Percentiles rank a stretch among this genome's conserved stretches.
Conservation (phyloP, 2,888 invertebrate species). For the Cacoxenus indagator region DNA sequence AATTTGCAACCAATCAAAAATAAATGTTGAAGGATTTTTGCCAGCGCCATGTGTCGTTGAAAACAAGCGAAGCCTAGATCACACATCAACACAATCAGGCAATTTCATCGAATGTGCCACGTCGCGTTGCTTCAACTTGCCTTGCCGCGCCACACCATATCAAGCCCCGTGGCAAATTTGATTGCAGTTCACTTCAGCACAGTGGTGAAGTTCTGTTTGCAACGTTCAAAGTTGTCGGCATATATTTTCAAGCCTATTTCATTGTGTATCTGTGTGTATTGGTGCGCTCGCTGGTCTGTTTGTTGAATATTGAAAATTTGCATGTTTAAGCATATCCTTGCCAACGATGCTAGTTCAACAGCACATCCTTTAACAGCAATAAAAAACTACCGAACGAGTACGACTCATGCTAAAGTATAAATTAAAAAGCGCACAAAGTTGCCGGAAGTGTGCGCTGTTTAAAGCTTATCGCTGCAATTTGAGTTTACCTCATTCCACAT, state of each 20-base stretch:
- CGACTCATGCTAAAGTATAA: constrained; percentile 19
- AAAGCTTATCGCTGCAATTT: constrained; percentile 65
- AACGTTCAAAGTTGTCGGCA: not conserved
- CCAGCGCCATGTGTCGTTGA: constrained; percentile 34
- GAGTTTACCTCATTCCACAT: constrained; percentile 40
- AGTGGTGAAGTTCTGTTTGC: not conserved
- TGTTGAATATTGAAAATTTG: constrained; percentile 68
- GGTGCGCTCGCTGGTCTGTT: constrained; percentile 49
- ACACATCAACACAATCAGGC: constrained; percentile 70
- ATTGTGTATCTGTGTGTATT: constrained; percentile 22
- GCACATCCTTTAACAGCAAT: constrained; percentile 22
- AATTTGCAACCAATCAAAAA: constrained; percentile 21
- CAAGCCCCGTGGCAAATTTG: not conserved
- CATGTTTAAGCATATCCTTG: constrained; percentile 67
- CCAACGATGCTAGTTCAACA: constrained; percentile 51
- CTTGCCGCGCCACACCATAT: not conserved
- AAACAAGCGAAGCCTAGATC: constrained; percentile 68
- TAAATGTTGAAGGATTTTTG: constrained; percentile 23
- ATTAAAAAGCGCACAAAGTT: constrained; percentile 34
- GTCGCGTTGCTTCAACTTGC: not conserved
- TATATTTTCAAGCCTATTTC: not conserved
- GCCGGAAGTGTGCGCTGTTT: constrained; percentile 61
- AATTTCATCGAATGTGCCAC: constrained; percentile 64
- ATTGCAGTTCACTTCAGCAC: constrained; percentile 11
- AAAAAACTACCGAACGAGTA: not conserved